These are phyloP conservation scores for Stomorhina lunata DNA, from an alignment of 2,888 invertebrate genomes.

Conservation along the genomic window DNA sequence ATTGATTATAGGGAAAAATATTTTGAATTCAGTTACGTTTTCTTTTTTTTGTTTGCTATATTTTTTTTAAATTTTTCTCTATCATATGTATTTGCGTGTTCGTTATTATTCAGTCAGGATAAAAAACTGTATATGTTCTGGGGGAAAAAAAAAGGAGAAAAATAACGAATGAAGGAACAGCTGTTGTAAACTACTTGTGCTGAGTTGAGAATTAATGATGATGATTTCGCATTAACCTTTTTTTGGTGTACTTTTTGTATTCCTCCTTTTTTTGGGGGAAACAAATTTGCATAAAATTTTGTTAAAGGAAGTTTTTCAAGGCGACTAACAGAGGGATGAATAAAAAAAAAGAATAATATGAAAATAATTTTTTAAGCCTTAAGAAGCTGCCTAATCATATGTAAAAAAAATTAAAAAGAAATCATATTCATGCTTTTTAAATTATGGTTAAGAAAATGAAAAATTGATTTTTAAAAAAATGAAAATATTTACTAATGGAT, in stretches of 20 bases:
- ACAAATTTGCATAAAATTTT: constrained; percentile 47
- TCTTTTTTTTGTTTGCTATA: background rate
- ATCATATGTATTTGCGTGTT: background rate
- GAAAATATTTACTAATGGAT: too few species aligned
- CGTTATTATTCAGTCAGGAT: constrained; percentile 2
- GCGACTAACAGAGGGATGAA: background rate
- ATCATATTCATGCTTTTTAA: background rate
- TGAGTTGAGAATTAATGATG: constrained; percentile 63
- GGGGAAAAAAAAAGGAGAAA: background rate
- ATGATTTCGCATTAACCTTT: constrained; percentile 60
- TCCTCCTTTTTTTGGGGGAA: background rate
- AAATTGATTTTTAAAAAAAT: too few species aligned
- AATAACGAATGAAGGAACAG: constrained; percentile 18
- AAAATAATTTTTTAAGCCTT: background rate
- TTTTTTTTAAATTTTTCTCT: constrained; percentile 2
- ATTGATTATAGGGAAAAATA: constrained; percentile 38
- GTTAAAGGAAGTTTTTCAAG: background rate
- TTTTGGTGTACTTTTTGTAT: background rate
- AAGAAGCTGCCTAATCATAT: background rate
- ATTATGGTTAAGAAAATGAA: background rate
- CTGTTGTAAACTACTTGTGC: constrained; percentile 55
- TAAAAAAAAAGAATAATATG: background rate
- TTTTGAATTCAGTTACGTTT: background rate
- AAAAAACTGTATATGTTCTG: background rate
- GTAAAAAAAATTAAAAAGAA: background rate